Evolutionary conservation across 1,140 invertebrate species (phyloP), one percentile per base, ranked within the genome.

Genomic region (Drosophila punjabiensis): DNA sequence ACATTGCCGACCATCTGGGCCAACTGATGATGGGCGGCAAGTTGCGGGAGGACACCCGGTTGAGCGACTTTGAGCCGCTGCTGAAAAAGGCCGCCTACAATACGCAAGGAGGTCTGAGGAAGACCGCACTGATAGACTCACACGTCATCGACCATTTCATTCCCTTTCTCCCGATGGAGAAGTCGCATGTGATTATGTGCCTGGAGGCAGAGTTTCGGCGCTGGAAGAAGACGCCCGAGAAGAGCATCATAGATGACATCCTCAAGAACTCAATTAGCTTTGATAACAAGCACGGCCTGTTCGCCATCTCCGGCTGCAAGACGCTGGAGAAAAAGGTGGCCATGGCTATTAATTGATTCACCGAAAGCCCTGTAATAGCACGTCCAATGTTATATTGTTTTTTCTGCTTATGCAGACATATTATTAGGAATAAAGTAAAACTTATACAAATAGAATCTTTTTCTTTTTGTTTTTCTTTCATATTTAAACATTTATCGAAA

Each of bases 101-200:
- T 92, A 94, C 96, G 91, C 93, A 95, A 64, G 95, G 98, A 88
- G 98, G 98, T 5, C 95, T 99, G 30, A 94, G 96, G 78, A 95
- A 95, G 70, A 96, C 96, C 53, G 95, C 96, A 66, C 93, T 98
- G 1, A 97, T 99, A 76, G 95, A 96, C 45, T 95, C 96, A 13
- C 96, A 96, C 93, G 94, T 99, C 16, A 97, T 99, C 62, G 98
- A 98, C 93, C 96, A 98, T 90, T 99, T 97, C 92, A 95, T 99
- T 64, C 98, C 98, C 66, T 99, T 99, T 92, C 90, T 99, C 62
- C 98, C 98, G 3, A 92, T 99, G 39, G 98, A 99, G 94, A 95
- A 96, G 91, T 80, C 94, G 9, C 98, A 99, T 94, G 95, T 99
- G 7, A 94, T 94, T 70, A 87, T 95, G 62, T 99, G 98, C 93